Conservation (phyloP, 2,113 vertebrate genomes). For the Psittacara wagleri region DNA sequence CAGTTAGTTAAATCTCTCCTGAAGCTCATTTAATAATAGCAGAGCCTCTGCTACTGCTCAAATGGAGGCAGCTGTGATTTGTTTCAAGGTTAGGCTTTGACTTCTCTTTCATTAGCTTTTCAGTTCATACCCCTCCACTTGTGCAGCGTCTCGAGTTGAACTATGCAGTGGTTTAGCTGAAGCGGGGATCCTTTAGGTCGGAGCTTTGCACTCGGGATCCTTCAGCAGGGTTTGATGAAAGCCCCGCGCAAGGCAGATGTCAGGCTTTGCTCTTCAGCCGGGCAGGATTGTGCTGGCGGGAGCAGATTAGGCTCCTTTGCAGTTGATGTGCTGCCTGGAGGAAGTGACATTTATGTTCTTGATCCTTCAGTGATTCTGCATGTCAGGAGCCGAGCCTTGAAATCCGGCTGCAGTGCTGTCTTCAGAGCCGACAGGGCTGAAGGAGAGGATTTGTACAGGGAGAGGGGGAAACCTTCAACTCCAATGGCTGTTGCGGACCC, state of each 20-base stretch:
- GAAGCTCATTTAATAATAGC: not conserved
- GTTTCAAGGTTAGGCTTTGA: not conserved
- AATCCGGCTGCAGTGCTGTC: not conserved
- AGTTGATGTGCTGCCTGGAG: not conserved
- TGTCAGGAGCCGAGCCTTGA: slow-evolving; percentile 30
- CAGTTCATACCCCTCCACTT: not conserved
- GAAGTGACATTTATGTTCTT: slow-evolving; percentile 25
- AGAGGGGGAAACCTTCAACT: not conserved
- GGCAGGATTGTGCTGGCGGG: not conserved
- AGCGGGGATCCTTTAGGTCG: not conserved
- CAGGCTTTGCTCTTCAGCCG: not conserved
- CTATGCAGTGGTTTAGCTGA: not conserved
- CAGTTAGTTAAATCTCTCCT: not conserved
- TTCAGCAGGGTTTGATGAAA: not conserved
- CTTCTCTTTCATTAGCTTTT: not conserved
- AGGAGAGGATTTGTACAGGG: slow-evolving; percentile 3
- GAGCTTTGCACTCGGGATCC: not conserved
- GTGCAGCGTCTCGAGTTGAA: not conserved
- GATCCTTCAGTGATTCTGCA: slow-evolving; percentile 20
- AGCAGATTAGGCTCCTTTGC: not conserved
- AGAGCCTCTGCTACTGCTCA: not conserved
- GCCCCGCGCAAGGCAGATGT: not conserved
- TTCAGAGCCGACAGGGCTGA: slow-evolving; percentile 10
- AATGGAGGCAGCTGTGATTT: not conserved
- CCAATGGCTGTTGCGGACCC: not conserved